A percentile compares a stretch with the other conserved stretches of the same genome.
Conservation (phyloP, 1,140 invertebrate species). For the Phthorimaea operculella region DNA sequence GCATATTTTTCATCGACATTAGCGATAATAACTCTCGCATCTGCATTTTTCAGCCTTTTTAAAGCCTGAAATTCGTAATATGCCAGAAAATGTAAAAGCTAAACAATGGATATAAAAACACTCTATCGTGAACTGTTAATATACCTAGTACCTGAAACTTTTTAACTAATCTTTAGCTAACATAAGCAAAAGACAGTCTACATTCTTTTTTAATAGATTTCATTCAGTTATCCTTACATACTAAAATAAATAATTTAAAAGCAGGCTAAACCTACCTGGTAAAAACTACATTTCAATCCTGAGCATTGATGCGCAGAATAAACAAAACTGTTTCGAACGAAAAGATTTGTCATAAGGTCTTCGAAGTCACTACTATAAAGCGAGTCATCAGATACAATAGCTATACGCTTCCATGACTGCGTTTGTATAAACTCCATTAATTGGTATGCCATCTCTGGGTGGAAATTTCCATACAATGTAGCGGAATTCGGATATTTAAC, state of each 20-base stretch:
- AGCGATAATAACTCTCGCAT: conserved; percentile 11
- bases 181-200: no score
- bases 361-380: conserved; percentile 15
- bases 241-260: no score
- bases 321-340: conserved; percentile 11
- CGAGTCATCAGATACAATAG: conserved; percentile 21
- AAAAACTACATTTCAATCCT: conserved; percentile 4
- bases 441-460: conserved; percentile 9
- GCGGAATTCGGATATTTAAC: conserved; percentile 9
- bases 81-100: no score
- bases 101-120: no score
- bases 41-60: background rate
- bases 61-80: conserved; percentile 9
- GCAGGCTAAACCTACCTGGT: conserved; percentile 7
- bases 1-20: conserved; percentile 8
- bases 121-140: no score
- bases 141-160: no score
- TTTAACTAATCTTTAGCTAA: no score
- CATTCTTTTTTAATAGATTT: no score
- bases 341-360: conserved; percentile 10
- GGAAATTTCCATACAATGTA: conserved; percentile 2
- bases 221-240: no score
- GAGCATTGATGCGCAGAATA: conserved; percentile 10
- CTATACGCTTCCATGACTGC: conserved; percentile 15
- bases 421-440: conserved; percentile 11